These are phyloP conservation scores for Lepus oiostolus DNA, from an alignment of 2,797 vertebrate genomes.

Conservation along the genomic window DNA sequence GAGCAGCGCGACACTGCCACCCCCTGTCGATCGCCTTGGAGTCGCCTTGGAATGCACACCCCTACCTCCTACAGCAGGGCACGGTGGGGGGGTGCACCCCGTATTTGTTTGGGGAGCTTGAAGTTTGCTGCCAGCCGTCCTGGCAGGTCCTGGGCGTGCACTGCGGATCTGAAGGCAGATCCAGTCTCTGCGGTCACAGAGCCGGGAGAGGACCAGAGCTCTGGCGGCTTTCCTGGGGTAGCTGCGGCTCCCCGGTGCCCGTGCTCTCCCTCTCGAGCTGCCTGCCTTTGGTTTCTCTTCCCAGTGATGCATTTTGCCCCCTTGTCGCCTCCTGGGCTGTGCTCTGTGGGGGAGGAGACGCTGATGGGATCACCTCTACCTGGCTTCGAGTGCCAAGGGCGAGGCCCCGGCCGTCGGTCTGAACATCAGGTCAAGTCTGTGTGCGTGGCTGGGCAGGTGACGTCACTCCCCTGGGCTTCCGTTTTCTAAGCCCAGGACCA, in stretches of 20 bases:
- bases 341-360: background rate
- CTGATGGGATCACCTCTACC: background rate
- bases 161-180: background rate
- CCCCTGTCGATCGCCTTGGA: too few relatives aligned
- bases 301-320: background rate
- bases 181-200: background rate
- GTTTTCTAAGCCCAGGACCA: background rate
- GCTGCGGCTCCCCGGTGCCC: too few relatives aligned
- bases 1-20: background rate
- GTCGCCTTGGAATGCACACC: background rate
- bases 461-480: background rate
- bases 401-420: background rate
- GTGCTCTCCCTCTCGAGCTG: background rate
- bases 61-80: background rate
- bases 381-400: background rate
- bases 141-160: too few relatives aligned
- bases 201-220: background rate
- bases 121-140: too few relatives aligned
- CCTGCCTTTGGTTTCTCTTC: background rate
- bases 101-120: background rate
- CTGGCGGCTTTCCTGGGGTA: background rate
- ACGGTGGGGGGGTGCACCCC: background rate
- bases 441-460: accelerated
- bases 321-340: background rate
- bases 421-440: background rate